Percentiles rank a stretch among this genome's conserved stretches.
Evolutionary conservation across 2,797 vertebrate genomes (phyloP).

Genomic region (Varecia variegata): DNA sequence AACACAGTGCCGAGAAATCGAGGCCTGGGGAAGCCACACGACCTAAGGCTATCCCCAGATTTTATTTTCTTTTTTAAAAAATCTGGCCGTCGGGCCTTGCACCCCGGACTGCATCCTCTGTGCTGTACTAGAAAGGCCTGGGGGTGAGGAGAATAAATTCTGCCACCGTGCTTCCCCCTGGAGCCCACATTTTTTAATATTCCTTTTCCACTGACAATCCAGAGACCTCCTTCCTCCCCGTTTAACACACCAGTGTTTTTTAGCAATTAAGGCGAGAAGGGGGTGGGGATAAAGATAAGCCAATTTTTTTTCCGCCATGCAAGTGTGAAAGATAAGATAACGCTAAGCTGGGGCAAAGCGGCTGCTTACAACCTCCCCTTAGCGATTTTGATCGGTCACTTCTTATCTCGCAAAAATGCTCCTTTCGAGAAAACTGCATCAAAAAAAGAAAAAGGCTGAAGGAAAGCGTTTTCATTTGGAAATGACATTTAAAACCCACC

Average conservation of each 20-base stretch:
- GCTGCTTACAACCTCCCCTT: conserved; percentile 82
- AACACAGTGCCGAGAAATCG: not conserved
- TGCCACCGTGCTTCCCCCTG: conserved; percentile 13
- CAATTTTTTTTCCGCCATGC: conserved; percentile 84
- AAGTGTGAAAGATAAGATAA: conserved; percentile 88
- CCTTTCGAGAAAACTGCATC: conserved; percentile 82
- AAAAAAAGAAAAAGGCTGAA: conserved; percentile 68
- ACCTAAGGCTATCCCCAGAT: conserved; percentile 22
- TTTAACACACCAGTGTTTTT: conserved; percentile 84
- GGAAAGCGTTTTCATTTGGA: conserved; percentile 79
- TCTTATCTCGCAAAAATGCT: conserved; percentile 83
- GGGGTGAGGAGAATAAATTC: not conserved
- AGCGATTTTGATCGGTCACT: conserved; percentile 85
- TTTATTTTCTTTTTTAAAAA: not conserved
- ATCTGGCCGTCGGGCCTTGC: not conserved
- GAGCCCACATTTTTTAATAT: conserved; percentile 68
- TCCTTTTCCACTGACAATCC: conserved; percentile 66
- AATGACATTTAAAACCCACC: conserved; percentile 78
- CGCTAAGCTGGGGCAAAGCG: conserved; percentile 85
- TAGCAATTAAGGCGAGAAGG: conserved; percentile 86
- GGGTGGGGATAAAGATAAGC: conserved; percentile 86
- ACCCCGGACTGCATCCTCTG: not conserved
- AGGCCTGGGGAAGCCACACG: not conserved
- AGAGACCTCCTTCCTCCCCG: conserved; percentile 79
- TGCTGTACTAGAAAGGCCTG: not conserved